Conservation (phyloP, 2,797 vertebrate genomes). For the Cyclopterus lumpus region DNA sequence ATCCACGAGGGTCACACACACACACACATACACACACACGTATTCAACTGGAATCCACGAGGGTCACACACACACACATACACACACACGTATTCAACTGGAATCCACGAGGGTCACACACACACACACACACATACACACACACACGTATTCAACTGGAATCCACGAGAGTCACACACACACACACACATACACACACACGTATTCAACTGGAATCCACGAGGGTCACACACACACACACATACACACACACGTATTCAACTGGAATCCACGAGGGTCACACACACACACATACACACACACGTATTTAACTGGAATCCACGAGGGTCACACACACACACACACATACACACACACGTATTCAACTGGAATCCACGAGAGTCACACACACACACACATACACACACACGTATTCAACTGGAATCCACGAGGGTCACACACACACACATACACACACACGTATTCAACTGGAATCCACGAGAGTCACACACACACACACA, state of each 20-base stretch:
- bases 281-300: background rate
- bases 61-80: too few species aligned
- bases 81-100: background rate
- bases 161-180: background rate
- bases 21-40: background rate
- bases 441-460: background rate
- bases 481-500: background rate
- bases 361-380: background rate
- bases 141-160: background rate
- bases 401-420: background rate
- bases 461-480: background rate
- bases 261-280: background rate
- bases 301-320: background rate
- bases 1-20: too few species aligned
- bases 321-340: background rate
- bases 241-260: background rate
- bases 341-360: background rate
- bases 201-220: background rate
- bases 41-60: background rate
- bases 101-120: background rate
- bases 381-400: too few species aligned
- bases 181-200: background rate
- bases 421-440: background rate
- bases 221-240: background rate
- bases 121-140: background rate